Percentiles rank a stretch among this genome's conserved stretches.
Evolutionary conservation across 1,140 invertebrate genomes (phyloP).

Genomic region (Caerostris extrusa): DNA sequence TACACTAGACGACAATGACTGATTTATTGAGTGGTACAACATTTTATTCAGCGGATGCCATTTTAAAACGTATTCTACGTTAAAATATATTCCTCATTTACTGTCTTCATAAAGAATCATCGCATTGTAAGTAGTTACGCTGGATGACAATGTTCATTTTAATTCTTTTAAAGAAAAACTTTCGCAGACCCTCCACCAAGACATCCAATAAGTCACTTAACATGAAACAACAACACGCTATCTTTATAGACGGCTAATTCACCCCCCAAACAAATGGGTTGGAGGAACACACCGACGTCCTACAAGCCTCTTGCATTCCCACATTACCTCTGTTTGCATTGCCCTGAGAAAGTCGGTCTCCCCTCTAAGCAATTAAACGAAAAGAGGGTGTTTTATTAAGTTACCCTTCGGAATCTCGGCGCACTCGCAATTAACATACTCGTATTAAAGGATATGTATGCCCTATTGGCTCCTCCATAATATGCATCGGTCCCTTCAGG

Average conservation of each 20-base stretch:
- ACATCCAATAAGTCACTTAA: no score
- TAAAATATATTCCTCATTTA: no score
- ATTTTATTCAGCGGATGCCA: no score
- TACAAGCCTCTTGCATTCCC: not conserved
- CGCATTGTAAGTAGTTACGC: no score
- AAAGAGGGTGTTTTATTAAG: slow-evolving; percentile 15
- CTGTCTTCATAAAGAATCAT: no score
- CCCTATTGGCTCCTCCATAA: slow-evolving; percentile 29
- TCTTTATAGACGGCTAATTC: slow-evolving; percentile 1
- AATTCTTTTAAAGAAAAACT: no score
- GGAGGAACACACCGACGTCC: not conserved
- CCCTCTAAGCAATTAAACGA: not conserved
- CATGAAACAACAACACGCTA: not conserved
- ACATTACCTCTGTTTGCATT: slow-evolving; percentile 23
- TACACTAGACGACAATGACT: no score
- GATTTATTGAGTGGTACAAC: no score
- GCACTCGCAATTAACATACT: slow-evolving; percentile 30
- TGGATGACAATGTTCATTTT: no score
- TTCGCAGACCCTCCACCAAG: no score
- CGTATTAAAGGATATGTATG: slow-evolving; percentile 19
- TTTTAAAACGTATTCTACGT: no score
- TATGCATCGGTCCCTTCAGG: slow-evolving; percentile 10
- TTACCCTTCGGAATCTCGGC: slow-evolving; percentile 5
- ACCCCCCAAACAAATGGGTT: not conserved
- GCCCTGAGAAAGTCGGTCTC: no score